These are phyloP conservation scores for Schizopygopsis pylzovi DNA, from an alignment of 2,797 vertebrate genomes.

Conservation along the genomic window DNA sequence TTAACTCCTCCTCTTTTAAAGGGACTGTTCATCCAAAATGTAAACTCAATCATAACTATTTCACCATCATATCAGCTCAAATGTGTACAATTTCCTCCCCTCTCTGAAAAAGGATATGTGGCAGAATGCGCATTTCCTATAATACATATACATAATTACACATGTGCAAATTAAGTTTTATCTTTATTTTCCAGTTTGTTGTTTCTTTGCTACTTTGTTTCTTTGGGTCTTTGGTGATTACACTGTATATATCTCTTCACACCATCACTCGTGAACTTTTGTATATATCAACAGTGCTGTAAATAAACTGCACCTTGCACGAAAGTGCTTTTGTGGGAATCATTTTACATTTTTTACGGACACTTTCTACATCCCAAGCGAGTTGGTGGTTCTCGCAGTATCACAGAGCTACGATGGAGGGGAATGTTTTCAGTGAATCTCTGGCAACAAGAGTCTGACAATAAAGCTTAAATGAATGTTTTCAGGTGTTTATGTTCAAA, in stretches of 20 bases:
- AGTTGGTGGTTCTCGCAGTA: too few species aligned
- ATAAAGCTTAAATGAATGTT: background rate
- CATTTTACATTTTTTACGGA: too few species aligned
- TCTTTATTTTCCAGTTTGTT: too few species aligned
- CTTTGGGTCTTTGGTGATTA: too few species aligned
- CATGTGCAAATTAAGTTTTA: background rate
- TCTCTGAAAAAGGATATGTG: background rate
- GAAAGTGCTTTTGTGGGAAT: too few species aligned
- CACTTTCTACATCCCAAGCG: too few species aligned
- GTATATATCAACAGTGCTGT: too few species aligned
- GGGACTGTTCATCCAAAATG: background rate
- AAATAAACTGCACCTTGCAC: too few species aligned
- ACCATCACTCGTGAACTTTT: too few species aligned
- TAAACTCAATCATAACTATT: background rate
- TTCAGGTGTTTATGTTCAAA: background rate
- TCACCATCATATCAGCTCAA: background rate
- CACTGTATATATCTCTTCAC: too few species aligned
- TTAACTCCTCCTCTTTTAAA: background rate
- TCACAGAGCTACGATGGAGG: background rate
- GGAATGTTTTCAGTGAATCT: background rate
- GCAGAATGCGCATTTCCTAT: background rate
- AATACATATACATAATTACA: background rate
- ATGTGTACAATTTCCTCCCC: background rate
- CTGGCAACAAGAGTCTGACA: background rate
- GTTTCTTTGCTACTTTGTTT: too few species aligned